Base-by-base conservation (phyloP, 2,113 vertebrate species). In the Corynorhinus townsendii region DNA sequence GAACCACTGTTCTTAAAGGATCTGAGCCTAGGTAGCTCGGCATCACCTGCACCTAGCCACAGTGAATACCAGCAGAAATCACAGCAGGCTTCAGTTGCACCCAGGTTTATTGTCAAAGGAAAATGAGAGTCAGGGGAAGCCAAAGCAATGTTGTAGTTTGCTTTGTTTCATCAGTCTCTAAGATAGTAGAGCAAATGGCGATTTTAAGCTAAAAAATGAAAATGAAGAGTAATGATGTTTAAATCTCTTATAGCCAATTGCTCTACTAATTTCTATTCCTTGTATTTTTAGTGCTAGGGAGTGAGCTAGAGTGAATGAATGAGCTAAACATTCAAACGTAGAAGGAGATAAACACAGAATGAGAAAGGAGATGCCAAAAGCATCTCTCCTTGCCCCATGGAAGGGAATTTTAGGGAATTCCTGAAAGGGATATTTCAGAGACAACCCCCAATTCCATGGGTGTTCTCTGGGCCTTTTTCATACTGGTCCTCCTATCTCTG, bases 141-240 rank as follows among this genome's bases (percentile, higher is more conserved):
- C 81, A 91, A 17, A 35, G 17, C 69, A 69, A 92, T 69, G 38
- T 19, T 59, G 72, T 43, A 4, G 8, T 45, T 76, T 80, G 24
- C 79, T 93, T 95, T 71, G 45, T 81, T 76, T 90, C 56, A n/a
- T 76, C 38, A 12, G 69, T 81, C 26, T 89, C 66, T 75, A 56
- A 66, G 56, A 43, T 59, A 24, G n/a, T 24, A 24, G 43, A 71
- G 72, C 30, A 87, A 76, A 86, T 73, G 40, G 20, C 7, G 40
- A 62, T 90, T 83, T 86, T 83, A 82, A 96, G 59, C 6, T 92
- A 71, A 97, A 95, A 87, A 86, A 33, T 66, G 59, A 64, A 88
- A 96, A 79, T n/a, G 20, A 81, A 43, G 62, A 94, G 43, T 66
- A 93, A 73, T 82, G n/a, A 52, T 79, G 73, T 86, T 95, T 88